phyloP scores from a whole-genome alignment of 2,888 invertebrate genomes.

The Dryocosmus kuriphilus region DNA sequence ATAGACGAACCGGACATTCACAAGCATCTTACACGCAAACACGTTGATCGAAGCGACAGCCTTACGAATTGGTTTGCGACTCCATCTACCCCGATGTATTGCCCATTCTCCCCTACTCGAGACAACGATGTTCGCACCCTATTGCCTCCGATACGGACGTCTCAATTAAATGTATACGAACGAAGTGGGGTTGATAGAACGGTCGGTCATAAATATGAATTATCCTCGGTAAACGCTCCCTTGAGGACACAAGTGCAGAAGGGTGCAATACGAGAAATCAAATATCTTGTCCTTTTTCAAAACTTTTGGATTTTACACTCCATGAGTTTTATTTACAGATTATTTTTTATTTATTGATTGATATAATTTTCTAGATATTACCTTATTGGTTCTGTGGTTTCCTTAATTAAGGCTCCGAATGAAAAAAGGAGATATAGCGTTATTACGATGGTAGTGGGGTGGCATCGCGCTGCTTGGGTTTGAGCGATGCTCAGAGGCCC shows the following conservation, averaged over 20 bases:
- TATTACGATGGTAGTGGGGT: no score
- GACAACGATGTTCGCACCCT: constrained; percentile 72
- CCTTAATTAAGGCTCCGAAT: no score
- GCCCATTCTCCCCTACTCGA: constrained; percentile 53
- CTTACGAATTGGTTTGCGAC: constrained; percentile 51
- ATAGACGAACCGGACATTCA: neutral
- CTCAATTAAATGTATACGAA: constrained; percentile 77
- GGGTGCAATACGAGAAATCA: constrained; percentile 48
- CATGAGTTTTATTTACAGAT: neutral
- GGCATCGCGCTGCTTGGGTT: no score
- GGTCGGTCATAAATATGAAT: constrained; percentile 76
- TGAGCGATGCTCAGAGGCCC: no score
- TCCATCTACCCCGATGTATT: constrained; percentile 51
- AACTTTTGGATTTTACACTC: neutral
- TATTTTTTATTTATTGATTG: no score
- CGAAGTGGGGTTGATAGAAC: constrained; percentile 76
- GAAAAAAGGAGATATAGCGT: no score
- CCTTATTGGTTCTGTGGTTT: no score
- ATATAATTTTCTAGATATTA: no score
- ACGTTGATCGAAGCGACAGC: constrained; percentile 50
- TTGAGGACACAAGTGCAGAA: constrained; percentile 60
- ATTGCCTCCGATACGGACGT: constrained; percentile 76
- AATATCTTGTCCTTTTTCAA: constrained; percentile 35
- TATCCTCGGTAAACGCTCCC: constrained; percentile 76
- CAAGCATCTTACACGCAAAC: neutral